Evolutionary conservation across 2,113 vertebrate species (phyloP).

Genomic region (Antidorcas marsupialis): DNA sequence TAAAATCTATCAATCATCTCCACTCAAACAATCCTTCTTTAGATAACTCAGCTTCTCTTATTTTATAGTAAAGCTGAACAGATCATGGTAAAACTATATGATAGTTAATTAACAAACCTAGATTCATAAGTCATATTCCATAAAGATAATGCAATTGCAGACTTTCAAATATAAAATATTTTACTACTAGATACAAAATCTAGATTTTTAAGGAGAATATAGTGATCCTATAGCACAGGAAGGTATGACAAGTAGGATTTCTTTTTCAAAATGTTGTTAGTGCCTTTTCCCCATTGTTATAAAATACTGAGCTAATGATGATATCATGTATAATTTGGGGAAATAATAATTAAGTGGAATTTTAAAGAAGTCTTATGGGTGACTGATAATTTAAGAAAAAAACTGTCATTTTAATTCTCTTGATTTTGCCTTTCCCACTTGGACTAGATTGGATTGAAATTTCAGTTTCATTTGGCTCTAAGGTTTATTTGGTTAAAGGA

Average conservation of each 20-base stretch:
- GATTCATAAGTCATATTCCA: background rate
- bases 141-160: background rate
- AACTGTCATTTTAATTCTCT: background rate
- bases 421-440: background rate
- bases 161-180: background rate
- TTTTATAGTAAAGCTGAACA: background rate
- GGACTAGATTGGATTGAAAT: background rate
- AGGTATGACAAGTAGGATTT: background rate
- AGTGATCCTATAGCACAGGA: background rate
- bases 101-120: background rate
- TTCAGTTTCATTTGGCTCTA: background rate
- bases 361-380: background rate
- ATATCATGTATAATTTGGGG: background rate
- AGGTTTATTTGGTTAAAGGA: background rate
- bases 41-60: background rate
- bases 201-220: background rate
- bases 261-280: background rate
- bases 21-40: background rate
- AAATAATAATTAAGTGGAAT: slow-evolving; percentile 17
- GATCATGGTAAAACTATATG: background rate
- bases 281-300: background rate
- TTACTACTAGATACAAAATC: background rate
- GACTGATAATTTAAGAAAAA: background rate
- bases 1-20: background rate
- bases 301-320: background rate